phyloP scores from a whole-genome alignment of 2,113 vertebrate genomes.

The Mohoua ochrocephala region DNA sequence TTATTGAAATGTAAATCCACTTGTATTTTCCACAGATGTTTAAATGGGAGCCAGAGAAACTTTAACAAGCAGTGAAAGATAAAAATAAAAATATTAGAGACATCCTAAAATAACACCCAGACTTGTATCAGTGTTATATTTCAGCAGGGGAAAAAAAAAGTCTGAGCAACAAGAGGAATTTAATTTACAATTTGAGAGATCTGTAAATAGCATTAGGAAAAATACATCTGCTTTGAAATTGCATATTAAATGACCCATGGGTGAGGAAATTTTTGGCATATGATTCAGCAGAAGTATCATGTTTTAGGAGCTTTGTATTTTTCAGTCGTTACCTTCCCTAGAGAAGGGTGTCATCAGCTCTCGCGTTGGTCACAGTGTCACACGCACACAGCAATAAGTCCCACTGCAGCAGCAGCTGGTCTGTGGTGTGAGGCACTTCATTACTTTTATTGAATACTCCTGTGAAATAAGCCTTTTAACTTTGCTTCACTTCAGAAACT shows the following conservation, averaged over 20 bases:
- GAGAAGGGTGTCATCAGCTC: background rate
- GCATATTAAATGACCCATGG: background rate
- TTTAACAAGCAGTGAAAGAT: background rate
- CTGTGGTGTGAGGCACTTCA: background rate
- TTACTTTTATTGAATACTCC: background rate
- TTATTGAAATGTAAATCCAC: slow-evolving; percentile 4
- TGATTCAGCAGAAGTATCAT: background rate
- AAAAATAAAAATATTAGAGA: slow-evolving; percentile 18
- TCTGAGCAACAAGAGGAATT: background rate
- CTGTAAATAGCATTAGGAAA: slow-evolving; percentile 2
- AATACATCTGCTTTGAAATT: background rate
- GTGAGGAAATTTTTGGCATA: background rate
- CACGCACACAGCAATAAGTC: background rate
- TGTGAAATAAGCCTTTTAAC: background rate
- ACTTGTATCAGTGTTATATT: background rate
- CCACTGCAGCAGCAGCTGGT: background rate
- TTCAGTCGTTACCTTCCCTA: background rate
- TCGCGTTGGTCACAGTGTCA: background rate
- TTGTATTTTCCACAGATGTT: slow-evolving; percentile 4
- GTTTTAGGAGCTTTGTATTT: background rate
- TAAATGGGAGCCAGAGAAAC: background rate
- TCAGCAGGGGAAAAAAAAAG: background rate
- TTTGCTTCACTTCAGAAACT: background rate
- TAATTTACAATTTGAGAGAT: background rate
- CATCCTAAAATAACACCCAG: slow-evolving; percentile 19